Base-by-base conservation (phyloP, 1,140 invertebrate species). In the Bombyx mandarina region DNA sequence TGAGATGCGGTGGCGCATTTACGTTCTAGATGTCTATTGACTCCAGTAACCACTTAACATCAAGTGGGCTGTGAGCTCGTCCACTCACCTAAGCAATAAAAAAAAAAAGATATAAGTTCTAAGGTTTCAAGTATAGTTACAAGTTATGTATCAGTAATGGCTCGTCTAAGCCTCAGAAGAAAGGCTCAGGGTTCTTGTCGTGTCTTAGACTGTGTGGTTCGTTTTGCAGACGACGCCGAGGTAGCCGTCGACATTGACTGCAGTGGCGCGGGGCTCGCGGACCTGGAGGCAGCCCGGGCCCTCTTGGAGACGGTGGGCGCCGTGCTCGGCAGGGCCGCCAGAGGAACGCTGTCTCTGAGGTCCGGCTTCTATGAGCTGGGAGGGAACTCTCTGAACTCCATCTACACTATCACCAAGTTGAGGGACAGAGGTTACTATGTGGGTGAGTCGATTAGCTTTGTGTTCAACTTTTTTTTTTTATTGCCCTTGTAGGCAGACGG, bases 381-480 rank as follows among this genome's bases (percentile, higher is more conserved):
- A 9, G 95, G 95, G 18, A 96, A 96, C 73, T 96, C 95, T 0
- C 86, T 97, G 1, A 96, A 96, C 75, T 95, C 94, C 0, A 92
- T 97, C 45, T 93, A 91, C 57, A 95, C 94, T 0, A 93, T 97
- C 5, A 93, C 93, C 0, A 90, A 91, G 69, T 79, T 97, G 45
- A 88, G 90, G n/a, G 93, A 96, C 53, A 91, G 92, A 71, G 94
- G 94, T 60, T 95, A 93, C 74, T 88, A 90, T 60, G 94, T 97
- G 61, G 91, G 93, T 92, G 79, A 88, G 83, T 83, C 42, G 57
- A 10, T 10, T 35, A 43, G 9, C 4, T 53, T 45, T 54, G 1
- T 4, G n/a, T 45, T 10, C 45, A 45, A 43, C 22, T 6, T 6
- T 53, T 53, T 42, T 42, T 18, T 18, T 18, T 18, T 18, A 18